A percentile compares a stretch with the other conserved stretches of the same genome.
phyloP scores from a whole-genome alignment of 2,888 invertebrate species.

The Dioctria linearis region DNA sequence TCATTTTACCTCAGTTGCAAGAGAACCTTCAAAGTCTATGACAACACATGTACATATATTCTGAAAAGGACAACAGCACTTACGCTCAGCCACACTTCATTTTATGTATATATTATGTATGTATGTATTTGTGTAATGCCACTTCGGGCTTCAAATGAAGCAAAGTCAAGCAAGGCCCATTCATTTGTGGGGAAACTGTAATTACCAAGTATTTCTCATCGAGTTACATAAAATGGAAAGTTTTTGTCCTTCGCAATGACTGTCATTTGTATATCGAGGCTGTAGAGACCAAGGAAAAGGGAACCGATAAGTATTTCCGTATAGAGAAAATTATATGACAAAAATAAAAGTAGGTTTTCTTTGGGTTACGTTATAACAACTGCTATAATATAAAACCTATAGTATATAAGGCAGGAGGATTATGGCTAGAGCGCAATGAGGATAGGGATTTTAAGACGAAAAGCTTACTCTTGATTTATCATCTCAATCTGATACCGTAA shows the following conservation, averaged over 20 bases:
- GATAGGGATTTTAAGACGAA: too few relatives aligned
- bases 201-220: constrained; percentile 29
- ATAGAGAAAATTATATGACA: background rate
- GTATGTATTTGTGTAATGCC: too few relatives aligned
- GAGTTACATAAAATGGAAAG: constrained; percentile 22
- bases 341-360: constrained; percentile 19
- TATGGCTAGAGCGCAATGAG: too few relatives aligned
- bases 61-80: constrained; percentile 7
- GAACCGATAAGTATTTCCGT: constrained; percentile 16
- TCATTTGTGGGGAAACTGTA: constrained; percentile 23
- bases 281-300: background rate
- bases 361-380: background rate
- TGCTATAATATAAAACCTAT: too few relatives aligned
- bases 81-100: background rate
- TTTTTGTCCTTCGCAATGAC: constrained; percentile 14
- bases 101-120: too few relatives aligned
- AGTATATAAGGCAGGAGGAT: too few relatives aligned
- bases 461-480: too few relatives aligned
- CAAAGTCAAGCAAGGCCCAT: constrained; percentile 9
- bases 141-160: background rate
- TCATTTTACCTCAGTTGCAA: constrained; percentile 26
- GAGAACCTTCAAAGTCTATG: background rate
- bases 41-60: background rate
- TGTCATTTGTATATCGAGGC: background rate
- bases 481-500: too few relatives aligned